phyloP scores from a whole-genome alignment of 2,888 invertebrate genomes.

The Iselma pallidipennis region DNA sequence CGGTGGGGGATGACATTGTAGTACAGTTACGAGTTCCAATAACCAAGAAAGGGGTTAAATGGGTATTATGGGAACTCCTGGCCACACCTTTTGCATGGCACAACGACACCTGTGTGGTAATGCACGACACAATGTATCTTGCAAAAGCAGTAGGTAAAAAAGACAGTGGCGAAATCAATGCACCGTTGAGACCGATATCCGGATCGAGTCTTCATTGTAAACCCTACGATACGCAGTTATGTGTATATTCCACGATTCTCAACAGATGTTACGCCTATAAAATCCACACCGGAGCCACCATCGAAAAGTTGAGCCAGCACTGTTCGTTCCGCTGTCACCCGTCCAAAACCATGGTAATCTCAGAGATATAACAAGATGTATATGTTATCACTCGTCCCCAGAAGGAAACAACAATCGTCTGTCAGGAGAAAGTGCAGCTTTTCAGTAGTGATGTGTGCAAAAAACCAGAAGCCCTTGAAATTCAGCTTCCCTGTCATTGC shows the following conservation, averaged over 20 bases:
- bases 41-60: conserved; percentile 1
- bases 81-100: conserved; percentile 30
- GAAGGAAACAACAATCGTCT: too few relatives aligned
- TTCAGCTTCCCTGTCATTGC: too few relatives aligned
- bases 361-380: conserved; percentile 21
- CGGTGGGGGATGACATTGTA: too few relatives aligned
- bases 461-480: too few relatives aligned
- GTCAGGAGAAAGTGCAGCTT: too few relatives aligned
- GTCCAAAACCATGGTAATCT: conserved; percentile 16
- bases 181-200: not conserved
- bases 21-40: conserved; percentile 20
- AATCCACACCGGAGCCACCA: conserved; percentile 24
- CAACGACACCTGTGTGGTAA: conserved; percentile 24
- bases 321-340: conserved; percentile 26
- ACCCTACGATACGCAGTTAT: conserved; percentile 20
- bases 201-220: conserved; percentile 18
- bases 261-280: conserved; percentile 19
- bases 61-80: conserved; percentile 22
- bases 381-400: conserved; percentile 25
- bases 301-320: conserved; percentile 22
- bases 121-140: conserved; percentile 5
- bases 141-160: too few relatives aligned
- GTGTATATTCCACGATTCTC: too few relatives aligned
- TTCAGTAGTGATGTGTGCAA: too few relatives aligned
- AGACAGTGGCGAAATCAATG: not conserved